phyloP scores from a whole-genome alignment of 2,888 invertebrate species.

The Apotomis turbidana region DNA sequence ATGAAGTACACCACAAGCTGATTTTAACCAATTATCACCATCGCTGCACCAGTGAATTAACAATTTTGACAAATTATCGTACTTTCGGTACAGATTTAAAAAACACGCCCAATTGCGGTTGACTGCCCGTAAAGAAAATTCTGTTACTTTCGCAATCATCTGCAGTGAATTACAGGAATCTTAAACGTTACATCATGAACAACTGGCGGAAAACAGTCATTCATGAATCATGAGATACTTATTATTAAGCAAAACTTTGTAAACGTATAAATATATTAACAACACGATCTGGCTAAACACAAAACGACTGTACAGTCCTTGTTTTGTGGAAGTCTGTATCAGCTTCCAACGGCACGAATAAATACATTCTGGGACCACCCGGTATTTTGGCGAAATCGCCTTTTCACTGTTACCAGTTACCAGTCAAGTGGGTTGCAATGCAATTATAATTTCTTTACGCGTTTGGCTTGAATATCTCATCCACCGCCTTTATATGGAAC shows the following conservation, averaged over 20 bases:
- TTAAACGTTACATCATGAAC: not conserved
- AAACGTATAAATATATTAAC: too few species aligned
- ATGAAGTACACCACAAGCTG: not conserved
- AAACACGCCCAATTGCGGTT: constrained; percentile 2
- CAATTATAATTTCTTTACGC: constrained; percentile 35
- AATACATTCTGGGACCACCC: constrained; percentile 44
- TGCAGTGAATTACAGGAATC: not conserved
- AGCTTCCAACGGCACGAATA: not conserved
- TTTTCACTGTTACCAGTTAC: constrained; percentile 33
- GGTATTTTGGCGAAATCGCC: constrained; percentile 47
- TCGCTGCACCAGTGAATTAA: not conserved
- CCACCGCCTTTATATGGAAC: constrained; percentile 32
- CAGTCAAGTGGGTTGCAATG: constrained; percentile 33
- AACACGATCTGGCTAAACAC: not conserved
- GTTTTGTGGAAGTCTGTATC: not conserved
- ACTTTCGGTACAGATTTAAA: constrained; percentile 11
- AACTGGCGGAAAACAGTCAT: not conserved
- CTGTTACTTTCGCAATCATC: not conserved
- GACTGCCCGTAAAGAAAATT: constrained; percentile 18
- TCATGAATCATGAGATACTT: too few species aligned
- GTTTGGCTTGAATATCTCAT: constrained; percentile 22
- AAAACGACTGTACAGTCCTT: not conserved
- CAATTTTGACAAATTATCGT: constrained; percentile 17
- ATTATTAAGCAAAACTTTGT: too few species aligned
- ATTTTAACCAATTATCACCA: not conserved